Base-by-base conservation (phyloP, 2,113 vertebrate species). In the Gopherus evgoodei region DNA sequence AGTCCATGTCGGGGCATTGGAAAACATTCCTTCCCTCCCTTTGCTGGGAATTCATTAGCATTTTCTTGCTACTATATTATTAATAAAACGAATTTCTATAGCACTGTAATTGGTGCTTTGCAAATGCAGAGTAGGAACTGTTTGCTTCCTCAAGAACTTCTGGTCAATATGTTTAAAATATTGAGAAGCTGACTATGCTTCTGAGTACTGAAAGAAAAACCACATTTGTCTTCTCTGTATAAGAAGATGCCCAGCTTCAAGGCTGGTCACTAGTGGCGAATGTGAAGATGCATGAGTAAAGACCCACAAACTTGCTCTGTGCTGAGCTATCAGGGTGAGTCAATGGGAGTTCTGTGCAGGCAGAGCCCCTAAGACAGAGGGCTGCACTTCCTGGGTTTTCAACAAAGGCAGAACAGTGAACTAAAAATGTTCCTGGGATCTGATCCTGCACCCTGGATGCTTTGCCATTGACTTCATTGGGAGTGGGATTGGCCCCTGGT, bases 21-120 rank as follows among this genome's bases (percentile, higher is more conserved):
- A 75, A 78, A 90, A 0, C 90, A 88, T 52, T 1, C 82, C 89
- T 93, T 75, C 62, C 90, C 5, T 78, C 13, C 24, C 84, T 96
- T 91, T n/a, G 79, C 90, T 88, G 90, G 57, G 3, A 44, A 76
- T 93, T 96, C 31, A 56, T 96, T 95, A 97, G 87, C 87, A 5
- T 96, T 95, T 94, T 94, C 93, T 95, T 95, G 95, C 90, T 83
- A 82, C 91, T 93, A 79, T 91, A 35, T 94, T 94, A 94, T 97
- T 95, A 97, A 96, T 96, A 95, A 90, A 95, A 83, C 50, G 89
- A 69, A 88, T 95, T 96, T 96, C 95, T 96, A 82, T 95, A 93
- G 90, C 88, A 52, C 86, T 93, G 44, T 57, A 49, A 95, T 85
- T 93, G 90, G 24, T 47, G 75, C 94, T 96, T 72, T 93, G 95